A percentile compares a stretch with the other conserved stretches of the same genome.
phyloP scores from a whole-genome alignment of 2,888 invertebrate genomes.

The Stenolophus ochropezus region DNA sequence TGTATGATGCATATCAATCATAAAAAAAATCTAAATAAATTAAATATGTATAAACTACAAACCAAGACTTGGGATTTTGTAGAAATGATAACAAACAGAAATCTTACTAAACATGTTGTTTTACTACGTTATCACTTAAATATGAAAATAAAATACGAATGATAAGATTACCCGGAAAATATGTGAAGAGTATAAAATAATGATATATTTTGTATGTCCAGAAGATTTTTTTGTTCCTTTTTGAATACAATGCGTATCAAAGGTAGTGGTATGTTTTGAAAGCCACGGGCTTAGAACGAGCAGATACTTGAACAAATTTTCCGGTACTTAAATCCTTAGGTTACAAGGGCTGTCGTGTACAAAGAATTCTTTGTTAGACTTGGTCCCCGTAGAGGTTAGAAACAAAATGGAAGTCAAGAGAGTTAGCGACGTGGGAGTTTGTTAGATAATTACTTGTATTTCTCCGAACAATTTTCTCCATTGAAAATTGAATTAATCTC shows the following conservation, averaged over 20 bases:
- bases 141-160: too few species aligned
- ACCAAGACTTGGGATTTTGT: too few species aligned
- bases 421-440: constrained; percentile 8
- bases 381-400: neutral
- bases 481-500: constrained; percentile 45
- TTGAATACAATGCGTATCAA: neutral
- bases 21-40: neutral
- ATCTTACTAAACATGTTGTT: too few species aligned
- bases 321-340: neutral
- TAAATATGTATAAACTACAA: too few species aligned
- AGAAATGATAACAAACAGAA: too few species aligned
- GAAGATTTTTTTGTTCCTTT: neutral
- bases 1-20: neutral
- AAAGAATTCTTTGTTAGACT: neutral
- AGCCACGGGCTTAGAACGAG: neutral
- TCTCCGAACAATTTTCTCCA: constrained; percentile 38
- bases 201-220: too few species aligned
- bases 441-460: constrained; percentile 30
- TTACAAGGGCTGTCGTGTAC: neutral
- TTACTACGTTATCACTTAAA: too few species aligned
- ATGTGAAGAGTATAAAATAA: too few species aligned
- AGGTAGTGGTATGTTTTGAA: neutral
- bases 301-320: neutral
- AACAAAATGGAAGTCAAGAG: neutral
- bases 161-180: too few species aligned